Percentiles rank a stretch among this genome's conserved stretches.
phyloP scores from a whole-genome alignment of 1,140 invertebrate genomes.

The Brachystomella parvula region DNA sequence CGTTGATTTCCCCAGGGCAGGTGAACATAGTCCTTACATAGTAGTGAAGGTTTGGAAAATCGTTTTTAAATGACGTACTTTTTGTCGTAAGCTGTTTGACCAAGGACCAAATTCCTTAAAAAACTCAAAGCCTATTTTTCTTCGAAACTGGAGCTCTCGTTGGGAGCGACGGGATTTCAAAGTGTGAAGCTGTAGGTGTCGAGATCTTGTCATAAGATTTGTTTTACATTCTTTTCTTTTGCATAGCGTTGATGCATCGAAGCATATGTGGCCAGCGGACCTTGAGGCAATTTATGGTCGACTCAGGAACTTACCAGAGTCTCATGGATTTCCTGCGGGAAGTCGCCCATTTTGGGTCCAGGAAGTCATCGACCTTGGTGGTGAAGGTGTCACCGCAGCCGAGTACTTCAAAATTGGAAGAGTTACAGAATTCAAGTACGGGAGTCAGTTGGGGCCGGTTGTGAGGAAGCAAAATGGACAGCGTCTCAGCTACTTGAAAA shows the following conservation, averaged over 20 bases:
- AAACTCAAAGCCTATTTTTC: no score
- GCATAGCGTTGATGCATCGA: conserved; percentile 46
- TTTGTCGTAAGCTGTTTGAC: no score
- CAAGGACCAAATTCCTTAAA: no score
- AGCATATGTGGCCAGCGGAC: conserved; percentile 51
- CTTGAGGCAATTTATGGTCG: conserved; percentile 42
- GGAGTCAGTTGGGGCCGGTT: background rate
- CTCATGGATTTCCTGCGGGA: conserved; percentile 40
- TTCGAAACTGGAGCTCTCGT: no score
- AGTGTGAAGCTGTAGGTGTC: no score
- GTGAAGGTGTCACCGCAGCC: conserved; percentile 9
- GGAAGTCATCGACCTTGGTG: conserved; percentile 52
- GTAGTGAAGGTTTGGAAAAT: no score
- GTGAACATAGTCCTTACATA: no score
- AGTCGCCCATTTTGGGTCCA: conserved; percentile 45
- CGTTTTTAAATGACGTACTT: no score
- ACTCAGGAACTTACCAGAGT: conserved; percentile 41
- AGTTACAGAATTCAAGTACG: conserved; percentile 30
- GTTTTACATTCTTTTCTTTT: conserved; percentile 13
- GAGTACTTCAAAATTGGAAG: conserved; percentile 27
- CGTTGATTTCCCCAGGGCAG: no score
- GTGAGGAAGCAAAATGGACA: background rate
- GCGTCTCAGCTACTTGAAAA: background rate
- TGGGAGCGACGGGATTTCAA: no score
- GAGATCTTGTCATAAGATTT: background rate